phyloP scores from a whole-genome alignment of 2,888 invertebrate species.

The Aphodius granarius region DNA sequence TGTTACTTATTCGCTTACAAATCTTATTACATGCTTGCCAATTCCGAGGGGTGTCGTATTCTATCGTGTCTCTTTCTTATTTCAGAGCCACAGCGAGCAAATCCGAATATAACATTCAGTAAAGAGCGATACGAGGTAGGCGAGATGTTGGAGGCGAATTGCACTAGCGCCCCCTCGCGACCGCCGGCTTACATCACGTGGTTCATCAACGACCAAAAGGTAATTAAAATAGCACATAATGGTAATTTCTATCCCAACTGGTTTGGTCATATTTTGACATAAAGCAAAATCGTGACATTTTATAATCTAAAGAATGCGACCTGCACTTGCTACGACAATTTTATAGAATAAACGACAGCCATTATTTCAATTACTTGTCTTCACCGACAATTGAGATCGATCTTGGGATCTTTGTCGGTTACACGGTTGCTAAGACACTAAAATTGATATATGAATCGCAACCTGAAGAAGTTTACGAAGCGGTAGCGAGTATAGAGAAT shows the following conservation, averaged over 20 bases:
- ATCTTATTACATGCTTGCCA: no score
- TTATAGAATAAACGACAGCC: not conserved
- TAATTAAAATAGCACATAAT: no score
- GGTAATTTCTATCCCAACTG: no score
- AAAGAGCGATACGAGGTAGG: conserved; percentile 68
- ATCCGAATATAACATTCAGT: conserved; percentile 73
- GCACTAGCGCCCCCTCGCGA: conserved; percentile 71
- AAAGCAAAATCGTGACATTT: no score
- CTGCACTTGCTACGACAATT: not conserved
- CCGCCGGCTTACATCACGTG: conserved; percentile 78
- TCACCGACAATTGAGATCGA: not conserved
- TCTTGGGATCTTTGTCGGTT: not conserved
- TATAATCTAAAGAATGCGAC: no score
- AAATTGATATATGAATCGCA: not conserved
- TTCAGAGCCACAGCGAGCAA: conserved; percentile 67
- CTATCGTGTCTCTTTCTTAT: no score
- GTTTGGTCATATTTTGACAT: no score
- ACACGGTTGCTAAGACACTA: not conserved
- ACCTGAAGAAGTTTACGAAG: not conserved
- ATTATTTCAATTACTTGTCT: not conserved
- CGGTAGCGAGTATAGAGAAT: not conserved
- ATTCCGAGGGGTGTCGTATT: no score
- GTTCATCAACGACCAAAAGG: conserved; percentile 76
- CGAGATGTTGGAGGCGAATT: conserved; percentile 71
- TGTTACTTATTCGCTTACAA: no score